These are phyloP conservation scores for Callyntrura sp. DNA, from an alignment of 2,888 invertebrate species.

Conservation along the genomic window DNA sequence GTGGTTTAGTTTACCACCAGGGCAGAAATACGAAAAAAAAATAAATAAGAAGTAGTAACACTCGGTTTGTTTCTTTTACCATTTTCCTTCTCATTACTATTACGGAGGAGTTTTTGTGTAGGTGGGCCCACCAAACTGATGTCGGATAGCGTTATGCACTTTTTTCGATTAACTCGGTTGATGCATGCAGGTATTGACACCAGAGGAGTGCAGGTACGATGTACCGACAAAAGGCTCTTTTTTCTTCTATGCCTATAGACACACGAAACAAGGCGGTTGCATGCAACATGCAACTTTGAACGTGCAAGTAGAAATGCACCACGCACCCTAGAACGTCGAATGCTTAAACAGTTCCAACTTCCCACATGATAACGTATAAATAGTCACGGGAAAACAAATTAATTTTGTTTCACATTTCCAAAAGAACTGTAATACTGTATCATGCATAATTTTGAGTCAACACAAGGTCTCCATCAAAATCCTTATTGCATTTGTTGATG, in stretches of 20 bases:
- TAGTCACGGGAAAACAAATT: neutral
- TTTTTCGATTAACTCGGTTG: constrained; percentile 16
- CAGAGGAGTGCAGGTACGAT: neutral
- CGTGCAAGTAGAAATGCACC: constrained; percentile 10
- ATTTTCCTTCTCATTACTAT: neutral
- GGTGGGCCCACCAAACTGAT: neutral
- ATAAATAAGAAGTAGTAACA: neutral
- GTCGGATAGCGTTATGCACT: constrained; percentile 32
- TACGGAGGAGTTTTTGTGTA: neutral
- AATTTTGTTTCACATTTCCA: neutral
- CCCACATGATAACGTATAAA: too few species aligned
- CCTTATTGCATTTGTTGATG: too few species aligned
- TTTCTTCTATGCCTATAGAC: neutral
- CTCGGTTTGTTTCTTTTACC: too few species aligned
- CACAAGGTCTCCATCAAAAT: neutral
- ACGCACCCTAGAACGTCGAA: neutral
- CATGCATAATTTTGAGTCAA: neutral
- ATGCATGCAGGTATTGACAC: neutral
- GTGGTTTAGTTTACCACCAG: neutral
- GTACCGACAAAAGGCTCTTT: too few species aligned
- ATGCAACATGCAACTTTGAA: too few species aligned
- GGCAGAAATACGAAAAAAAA: neutral
- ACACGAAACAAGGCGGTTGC: neutral
- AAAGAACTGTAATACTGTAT: neutral
- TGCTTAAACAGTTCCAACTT: neutral